Evolutionary conservation across 53 echinoderm and acorn worm genomes (phyloP).

Genomic region (Pentamera pediparva): DNA sequence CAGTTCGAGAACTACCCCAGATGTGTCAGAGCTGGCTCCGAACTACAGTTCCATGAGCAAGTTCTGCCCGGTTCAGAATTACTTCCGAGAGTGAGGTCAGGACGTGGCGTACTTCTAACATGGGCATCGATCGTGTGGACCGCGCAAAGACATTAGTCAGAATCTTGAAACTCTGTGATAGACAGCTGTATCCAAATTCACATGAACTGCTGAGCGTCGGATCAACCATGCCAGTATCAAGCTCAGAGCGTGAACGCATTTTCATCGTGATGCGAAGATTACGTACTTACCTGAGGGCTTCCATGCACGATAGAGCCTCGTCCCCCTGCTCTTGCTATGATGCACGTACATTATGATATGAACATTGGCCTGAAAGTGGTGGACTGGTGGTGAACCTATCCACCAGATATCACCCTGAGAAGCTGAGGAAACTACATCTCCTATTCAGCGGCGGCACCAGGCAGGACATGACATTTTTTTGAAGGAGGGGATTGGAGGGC

Average conservation of each 20-base stretch:
- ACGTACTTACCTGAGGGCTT: conserved; percentile 5
- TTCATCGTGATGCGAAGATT: too few species aligned
- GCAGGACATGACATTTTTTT: too few species aligned
- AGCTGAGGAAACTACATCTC: too few species aligned
- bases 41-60: neutral
- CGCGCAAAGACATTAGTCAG: neutral
- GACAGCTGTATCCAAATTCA: neutral
- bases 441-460: too few species aligned
- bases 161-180: neutral
- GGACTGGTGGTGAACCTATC: too few species aligned
- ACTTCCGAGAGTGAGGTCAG: conserved; percentile 3
- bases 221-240: neutral
- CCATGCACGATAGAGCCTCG: neutral
- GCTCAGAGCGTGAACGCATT: neutral
- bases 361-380: too few species aligned
- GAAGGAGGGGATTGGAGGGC: too few species aligned
- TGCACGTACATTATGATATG: too few species aligned
- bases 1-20: neutral
- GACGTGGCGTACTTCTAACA: neutral
- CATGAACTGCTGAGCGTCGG: neutral
- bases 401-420: too few species aligned
- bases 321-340: neutral
- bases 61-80: neutral
- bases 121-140: neutral
- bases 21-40: neutral